Base-by-base conservation (phyloP, 2,888 invertebrate species). In the Sphaerophoria taeniata region DNA sequence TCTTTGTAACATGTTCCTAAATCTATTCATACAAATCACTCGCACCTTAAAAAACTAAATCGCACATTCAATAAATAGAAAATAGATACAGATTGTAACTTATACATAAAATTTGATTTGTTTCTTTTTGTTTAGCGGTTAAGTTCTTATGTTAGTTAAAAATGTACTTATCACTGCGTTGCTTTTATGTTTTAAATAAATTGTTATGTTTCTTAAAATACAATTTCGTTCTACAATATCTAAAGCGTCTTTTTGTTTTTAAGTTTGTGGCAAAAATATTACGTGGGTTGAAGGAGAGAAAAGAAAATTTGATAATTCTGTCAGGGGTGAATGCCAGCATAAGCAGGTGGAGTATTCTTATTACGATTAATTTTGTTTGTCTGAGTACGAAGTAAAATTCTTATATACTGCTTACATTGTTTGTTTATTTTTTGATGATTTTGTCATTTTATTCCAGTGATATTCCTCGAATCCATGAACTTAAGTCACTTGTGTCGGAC, bases 391-490 rank as follows among this genome's bases (percentile, higher is more conserved):
- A 45, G 56, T 71, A 51, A 76, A 72, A 72, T 33, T 43, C 53
- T 53, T 80, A 63, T 47, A 70, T 31, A 63, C 55, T 70, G 74
- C 71, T 74, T 84, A 70, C 76, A 56, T 67, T 65, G 39, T 34
- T 53, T 74, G 24, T 60, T 43, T 51, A 39, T 53, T 45, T 45
- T 61, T 53, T 36, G 33, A 63, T 69, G 72, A 33, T 36, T 67
- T 47, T 60, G n/a, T 6, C 31, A 5, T 39, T 9, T 90, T 93
- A 95, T 88, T 96, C 95, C 88, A 97, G 93, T 81, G 95, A 95
- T 90, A 97, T 96, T 87, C 97, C 97, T 93, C 97, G 96, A 90
- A 97, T 96, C 97, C 97, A 97, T 39, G 96, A 95, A 90, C 96
- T 96, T 78, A 97, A 93, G 91, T 97, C 97, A 88, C 94, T 95